These are phyloP conservation scores for Anolis carolinensis DNA, from an alignment of 2,113 vertebrate genomes.

Conservation along the genomic window DNA sequence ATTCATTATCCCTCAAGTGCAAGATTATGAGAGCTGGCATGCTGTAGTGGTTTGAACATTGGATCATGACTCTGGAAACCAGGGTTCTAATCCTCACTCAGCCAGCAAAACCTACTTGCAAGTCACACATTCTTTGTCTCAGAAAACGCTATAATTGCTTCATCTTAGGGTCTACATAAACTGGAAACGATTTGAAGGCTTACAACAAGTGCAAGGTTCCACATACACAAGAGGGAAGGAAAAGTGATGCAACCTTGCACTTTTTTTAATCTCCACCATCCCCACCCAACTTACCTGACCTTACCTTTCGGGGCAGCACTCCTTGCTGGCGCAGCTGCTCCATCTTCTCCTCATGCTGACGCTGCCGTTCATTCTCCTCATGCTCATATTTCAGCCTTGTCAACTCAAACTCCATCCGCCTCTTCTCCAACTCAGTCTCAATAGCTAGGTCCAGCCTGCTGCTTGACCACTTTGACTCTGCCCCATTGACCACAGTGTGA, in stretches of 20 bases:
- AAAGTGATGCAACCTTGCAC: background rate
- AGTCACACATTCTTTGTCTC: too few species aligned
- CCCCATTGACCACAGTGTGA: constrained; percentile 3
- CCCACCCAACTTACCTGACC: background rate
- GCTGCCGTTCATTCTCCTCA: constrained; percentile 59
- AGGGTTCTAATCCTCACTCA: too few species aligned
- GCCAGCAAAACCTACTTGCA: too few species aligned
- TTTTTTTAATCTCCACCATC: background rate
- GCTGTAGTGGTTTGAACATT: too few species aligned
- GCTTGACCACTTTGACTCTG: constrained; percentile 20
- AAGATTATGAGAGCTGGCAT: too few species aligned
- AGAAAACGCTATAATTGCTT: too few species aligned
- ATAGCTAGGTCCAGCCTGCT: constrained; percentile 6
- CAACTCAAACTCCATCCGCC: constrained; percentile 68
- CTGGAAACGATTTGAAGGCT: too few species aligned
- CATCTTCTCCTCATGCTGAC: constrained; percentile 65
- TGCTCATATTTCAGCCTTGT: constrained; percentile 51
- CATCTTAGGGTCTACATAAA: too few species aligned
- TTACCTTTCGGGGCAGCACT: background rate
- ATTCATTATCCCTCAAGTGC: too few species aligned
- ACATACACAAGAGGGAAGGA: background rate
- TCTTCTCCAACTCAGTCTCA: constrained; percentile 61
- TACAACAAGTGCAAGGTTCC: background rate
- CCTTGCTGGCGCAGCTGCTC: constrained; percentile 58
- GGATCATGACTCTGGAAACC: too few species aligned